phyloP scores from a whole-genome alignment of 2,113 vertebrate genomes.

The Callipepla squamata region DNA sequence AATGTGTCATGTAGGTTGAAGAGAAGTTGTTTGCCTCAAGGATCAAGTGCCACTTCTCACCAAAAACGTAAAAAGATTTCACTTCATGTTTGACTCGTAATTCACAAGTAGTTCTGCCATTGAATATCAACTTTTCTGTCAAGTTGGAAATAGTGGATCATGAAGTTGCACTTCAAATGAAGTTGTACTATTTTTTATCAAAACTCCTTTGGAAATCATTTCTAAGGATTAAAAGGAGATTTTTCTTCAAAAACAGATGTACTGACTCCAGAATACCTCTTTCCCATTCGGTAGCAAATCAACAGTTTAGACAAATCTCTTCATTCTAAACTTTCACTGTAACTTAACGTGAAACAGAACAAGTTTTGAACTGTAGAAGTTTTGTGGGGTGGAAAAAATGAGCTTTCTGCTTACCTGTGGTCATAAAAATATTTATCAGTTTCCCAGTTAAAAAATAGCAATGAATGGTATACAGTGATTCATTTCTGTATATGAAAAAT shows the following conservation, averaged over 20 bases:
- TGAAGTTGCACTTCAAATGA: neutral
- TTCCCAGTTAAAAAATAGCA: neutral
- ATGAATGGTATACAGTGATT: neutral
- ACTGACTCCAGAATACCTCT: neutral
- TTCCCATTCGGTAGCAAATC: neutral
- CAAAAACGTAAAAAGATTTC: slow-evolving; percentile 33
- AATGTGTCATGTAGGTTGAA: slow-evolving; percentile 40
- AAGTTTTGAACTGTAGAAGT: neutral
- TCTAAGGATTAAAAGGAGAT: slow-evolving; percentile 10
- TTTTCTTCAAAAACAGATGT: neutral
- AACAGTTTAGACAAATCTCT: neutral
- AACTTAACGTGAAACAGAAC: neutral
- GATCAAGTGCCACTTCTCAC: slow-evolving; percentile 51
- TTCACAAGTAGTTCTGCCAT: slow-evolving; percentile 13
- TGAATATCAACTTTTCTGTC: slow-evolving; percentile 32
- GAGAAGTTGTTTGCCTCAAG: slow-evolving; percentile 39
- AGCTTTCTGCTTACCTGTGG: neutral
- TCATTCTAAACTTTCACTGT: neutral
- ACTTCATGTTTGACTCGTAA: slow-evolving; percentile 35
- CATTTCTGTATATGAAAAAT: neutral
- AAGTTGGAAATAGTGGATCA: neutral
- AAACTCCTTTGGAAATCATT: slow-evolving; percentile 8
- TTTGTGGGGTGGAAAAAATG: slow-evolving; percentile 7
- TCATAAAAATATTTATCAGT: slow-evolving; percentile 39
- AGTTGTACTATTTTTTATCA: neutral